Conservation (phyloP, 2,888 invertebrate species). For the Omphaloscelis lunosa region DNA sequence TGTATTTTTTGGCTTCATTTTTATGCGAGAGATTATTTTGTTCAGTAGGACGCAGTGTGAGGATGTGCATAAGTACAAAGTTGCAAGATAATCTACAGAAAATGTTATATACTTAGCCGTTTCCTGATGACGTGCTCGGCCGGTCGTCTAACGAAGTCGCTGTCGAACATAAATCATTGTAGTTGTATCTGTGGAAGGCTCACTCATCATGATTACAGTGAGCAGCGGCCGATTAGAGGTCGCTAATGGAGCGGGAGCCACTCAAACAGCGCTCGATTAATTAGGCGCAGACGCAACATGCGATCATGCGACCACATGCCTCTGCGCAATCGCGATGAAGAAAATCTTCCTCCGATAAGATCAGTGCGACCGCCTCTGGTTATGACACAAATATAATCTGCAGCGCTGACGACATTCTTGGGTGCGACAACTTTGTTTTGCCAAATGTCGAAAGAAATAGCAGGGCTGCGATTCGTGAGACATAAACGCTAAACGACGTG, state of each 20-base stretch:
- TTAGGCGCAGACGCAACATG: slow-evolving; percentile 25
- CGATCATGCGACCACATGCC: slow-evolving; percentile 19
- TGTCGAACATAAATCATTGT: slow-evolving; percentile 34
- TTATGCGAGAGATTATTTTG: slow-evolving; percentile 18
- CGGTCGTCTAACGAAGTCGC: slow-evolving; percentile 21
- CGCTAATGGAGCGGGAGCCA: slow-evolving; percentile 8
- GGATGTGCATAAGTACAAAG: neutral
- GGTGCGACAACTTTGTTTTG: slow-evolving; percentile 32
- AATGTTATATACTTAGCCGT: neutral
- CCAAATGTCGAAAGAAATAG: slow-evolving; percentile 15
- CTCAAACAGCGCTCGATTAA: slow-evolving; percentile 29
- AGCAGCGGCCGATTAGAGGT: slow-evolving; percentile 32
- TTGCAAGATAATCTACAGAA: neutral
- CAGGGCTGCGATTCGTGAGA: neutral
- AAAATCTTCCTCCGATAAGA: slow-evolving; percentile 50
- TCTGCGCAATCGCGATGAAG: slow-evolving; percentile 38
- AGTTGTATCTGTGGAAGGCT: slow-evolving; percentile 12
- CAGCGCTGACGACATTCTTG: slow-evolving; percentile 35
- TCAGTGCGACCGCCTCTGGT: slow-evolving; percentile 45
- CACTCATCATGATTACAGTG: slow-evolving; percentile 16
- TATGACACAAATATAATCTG: slow-evolving; percentile 47
- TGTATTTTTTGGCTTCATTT: slow-evolving; percentile 15
- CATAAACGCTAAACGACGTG: slow-evolving; percentile 17
- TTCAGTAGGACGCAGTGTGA: neutral
- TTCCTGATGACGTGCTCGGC: slow-evolving; percentile 1